Evolutionary conservation across 2,888 invertebrate genomes (phyloP).

Genomic region (Panorpa germanica): DNA sequence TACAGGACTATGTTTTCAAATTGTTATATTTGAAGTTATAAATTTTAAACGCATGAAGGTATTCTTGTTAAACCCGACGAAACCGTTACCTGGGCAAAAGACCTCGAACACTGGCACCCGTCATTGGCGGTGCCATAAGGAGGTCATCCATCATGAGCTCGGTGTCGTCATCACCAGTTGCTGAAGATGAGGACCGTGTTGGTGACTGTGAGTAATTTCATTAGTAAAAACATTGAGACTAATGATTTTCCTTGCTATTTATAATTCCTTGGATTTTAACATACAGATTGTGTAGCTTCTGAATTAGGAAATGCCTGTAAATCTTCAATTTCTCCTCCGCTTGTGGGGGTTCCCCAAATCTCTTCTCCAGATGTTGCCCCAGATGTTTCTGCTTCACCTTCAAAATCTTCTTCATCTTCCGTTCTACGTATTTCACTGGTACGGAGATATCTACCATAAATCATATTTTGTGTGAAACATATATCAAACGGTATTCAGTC

Average conservation of each 20-base stretch:
- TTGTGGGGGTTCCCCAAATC: conserved; percentile 78
- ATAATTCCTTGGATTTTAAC: conserved; percentile 17
- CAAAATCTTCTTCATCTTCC: conserved; percentile 15
- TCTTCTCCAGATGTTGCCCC: conserved; percentile 73
- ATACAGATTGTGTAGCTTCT: conserved; percentile 46
- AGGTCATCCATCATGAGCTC: conserved; percentile 70
- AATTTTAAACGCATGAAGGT: background rate
- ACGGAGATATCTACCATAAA: too few species aligned
- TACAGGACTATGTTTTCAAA: too few species aligned
- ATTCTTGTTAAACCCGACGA: background rate
- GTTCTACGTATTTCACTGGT: conserved; percentile 14
- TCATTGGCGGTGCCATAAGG: conserved; percentile 56
- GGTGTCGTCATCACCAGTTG: conserved; percentile 54
- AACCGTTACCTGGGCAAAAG: conserved; percentile 39
- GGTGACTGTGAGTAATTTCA: conserved; percentile 28
- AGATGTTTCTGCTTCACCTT: conserved; percentile 59
- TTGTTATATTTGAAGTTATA: background rate
- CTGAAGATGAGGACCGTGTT: conserved; percentile 44
- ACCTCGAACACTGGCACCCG: conserved; percentile 50
- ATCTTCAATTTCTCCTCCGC: conserved; percentile 66
- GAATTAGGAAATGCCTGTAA: conserved; percentile 36
- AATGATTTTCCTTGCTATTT: conserved; percentile 3
- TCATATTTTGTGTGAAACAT: too few species aligned
- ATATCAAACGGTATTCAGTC: too few species aligned
- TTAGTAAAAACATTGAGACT: background rate